Evolutionary conservation across 2,888 invertebrate genomes (phyloP), one percentile per base, ranked within the genome.

Genomic region (Siphonodentalium dalli): DNA sequence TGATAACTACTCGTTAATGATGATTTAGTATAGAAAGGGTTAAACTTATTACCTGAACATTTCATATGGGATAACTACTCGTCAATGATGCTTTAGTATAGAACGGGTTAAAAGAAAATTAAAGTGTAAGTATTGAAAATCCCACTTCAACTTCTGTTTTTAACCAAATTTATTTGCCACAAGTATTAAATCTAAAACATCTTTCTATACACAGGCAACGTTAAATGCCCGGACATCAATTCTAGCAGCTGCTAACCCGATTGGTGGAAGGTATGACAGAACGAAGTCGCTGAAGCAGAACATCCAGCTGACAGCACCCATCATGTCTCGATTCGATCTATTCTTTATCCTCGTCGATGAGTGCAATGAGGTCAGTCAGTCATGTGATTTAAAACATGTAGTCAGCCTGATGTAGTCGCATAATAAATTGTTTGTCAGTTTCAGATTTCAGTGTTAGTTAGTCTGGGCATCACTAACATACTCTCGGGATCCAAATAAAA

Each of bases 271-370:
- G 28, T 99, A 99, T 82, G 97, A 99, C 83, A 87, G 95, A 35
- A 87, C 91, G 0, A 95, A 93, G 78, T 92, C 95, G 0, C 84
- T 99, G 4, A 93, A 95, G 71, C 95, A 97, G 78, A 99, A 99
- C 81, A 91, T 99, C 2, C 87, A 89, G 0, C 84, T 99, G 15
- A 90, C 93, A 0, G 95, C 98, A 0, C 98, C 99, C 0, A 96
- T 99, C 73, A 97, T 99, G 97, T 98, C 98, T 0, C 87, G 99
- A 67, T 99, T 99, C 82, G 99, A 99, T 83, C 84, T 99, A 15
- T 99, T 99, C 85, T 99, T 99, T 83, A 93, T 99, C 65, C 85
- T 99, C 1, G 91, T 98, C 2, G 99, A 99, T 79, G 98, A 99
- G 79, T 93, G 93, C 76, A 93, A 92, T 79, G 93, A 93, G 83